Percentiles rank a stretch among this genome's conserved stretches.
Evolutionary conservation across 2,888 invertebrate species (phyloP).

Genomic region (Euplagia quadripunctaria): DNA sequence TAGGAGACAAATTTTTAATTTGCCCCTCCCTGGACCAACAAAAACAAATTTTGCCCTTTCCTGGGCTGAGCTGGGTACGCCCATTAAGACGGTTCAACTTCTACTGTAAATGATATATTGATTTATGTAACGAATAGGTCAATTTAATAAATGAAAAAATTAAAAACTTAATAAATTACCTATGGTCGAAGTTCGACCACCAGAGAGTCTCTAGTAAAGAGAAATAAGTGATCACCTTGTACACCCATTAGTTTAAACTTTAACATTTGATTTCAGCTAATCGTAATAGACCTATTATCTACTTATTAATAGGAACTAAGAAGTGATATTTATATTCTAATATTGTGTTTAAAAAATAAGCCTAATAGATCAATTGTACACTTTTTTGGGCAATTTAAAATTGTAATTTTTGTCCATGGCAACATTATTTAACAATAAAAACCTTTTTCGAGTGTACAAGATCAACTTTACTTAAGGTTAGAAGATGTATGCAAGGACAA

Average conservation of each 20-base stretch:
- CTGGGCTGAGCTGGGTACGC: no score
- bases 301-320: not conserved
- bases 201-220: no score
- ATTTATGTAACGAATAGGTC: no score
- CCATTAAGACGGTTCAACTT: no score
- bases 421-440: not conserved
- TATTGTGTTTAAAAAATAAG: not conserved
- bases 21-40: no score
- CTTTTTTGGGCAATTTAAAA: not conserved
- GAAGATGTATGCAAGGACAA: not conserved
- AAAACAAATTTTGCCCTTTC: no score
- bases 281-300: not conserved
- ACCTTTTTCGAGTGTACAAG: not conserved
- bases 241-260: not conserved
- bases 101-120: no score
- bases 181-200: no score
- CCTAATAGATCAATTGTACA: not conserved
- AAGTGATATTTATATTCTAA: slow-evolving; percentile 18
- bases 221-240: not conserved
- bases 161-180: no score
- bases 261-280: not conserved
- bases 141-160: no score
- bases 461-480: not conserved
- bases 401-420: not conserved
- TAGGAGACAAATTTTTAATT: no score